These are phyloP conservation scores for Pollenia griseotomentosa DNA, from an alignment of 2,888 invertebrate genomes.

Conservation along the genomic window DNA sequence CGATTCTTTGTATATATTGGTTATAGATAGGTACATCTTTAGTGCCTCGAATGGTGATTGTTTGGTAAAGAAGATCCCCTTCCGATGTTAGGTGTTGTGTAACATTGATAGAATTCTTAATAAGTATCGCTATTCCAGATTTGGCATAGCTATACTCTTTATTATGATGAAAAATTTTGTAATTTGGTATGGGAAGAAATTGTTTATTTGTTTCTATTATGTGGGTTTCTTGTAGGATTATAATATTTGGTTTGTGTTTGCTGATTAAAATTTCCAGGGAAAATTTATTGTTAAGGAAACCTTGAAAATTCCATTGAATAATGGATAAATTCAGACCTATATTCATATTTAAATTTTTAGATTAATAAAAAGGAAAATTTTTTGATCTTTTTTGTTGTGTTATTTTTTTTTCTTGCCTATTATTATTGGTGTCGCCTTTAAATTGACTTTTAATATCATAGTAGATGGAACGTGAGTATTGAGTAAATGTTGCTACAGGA, in stretches of 20 bases:
- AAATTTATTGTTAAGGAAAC: slow-evolving; percentile 27
- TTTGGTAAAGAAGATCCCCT: slow-evolving; percentile 30
- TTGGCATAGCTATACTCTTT: slow-evolving; percentile 21
- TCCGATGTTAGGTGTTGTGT: background rate
- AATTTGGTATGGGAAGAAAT: slow-evolving; percentile 2
- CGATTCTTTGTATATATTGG: slow-evolving; percentile 24
- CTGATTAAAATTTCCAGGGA: slow-evolving; percentile 17
- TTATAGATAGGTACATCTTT: slow-evolving; percentile 25
- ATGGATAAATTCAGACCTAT: slow-evolving; percentile 14
- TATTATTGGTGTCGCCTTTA: too few relatives aligned
- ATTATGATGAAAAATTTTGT: slow-evolving; percentile 16
- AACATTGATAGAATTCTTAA: background rate
- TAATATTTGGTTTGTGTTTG: too few relatives aligned
- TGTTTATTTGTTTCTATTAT: slow-evolving; percentile 27
- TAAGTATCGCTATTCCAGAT: slow-evolving; percentile 17
- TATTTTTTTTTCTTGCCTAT: background rate
- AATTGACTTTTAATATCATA: background rate
- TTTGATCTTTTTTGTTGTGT: background rate
- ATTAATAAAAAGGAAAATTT: background rate
- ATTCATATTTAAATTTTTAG: background rate
- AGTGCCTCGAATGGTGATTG: background rate
- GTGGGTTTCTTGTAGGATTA: slow-evolving; percentile 29
- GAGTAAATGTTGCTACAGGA: too few relatives aligned
- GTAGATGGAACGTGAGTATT: background rate
- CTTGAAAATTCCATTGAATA: slow-evolving; percentile 39